Percentiles rank a stretch among this genome's conserved stretches.
phyloP scores from a whole-genome alignment of 2,797 vertebrate species.

The Oreochromis mossambicus region DNA sequence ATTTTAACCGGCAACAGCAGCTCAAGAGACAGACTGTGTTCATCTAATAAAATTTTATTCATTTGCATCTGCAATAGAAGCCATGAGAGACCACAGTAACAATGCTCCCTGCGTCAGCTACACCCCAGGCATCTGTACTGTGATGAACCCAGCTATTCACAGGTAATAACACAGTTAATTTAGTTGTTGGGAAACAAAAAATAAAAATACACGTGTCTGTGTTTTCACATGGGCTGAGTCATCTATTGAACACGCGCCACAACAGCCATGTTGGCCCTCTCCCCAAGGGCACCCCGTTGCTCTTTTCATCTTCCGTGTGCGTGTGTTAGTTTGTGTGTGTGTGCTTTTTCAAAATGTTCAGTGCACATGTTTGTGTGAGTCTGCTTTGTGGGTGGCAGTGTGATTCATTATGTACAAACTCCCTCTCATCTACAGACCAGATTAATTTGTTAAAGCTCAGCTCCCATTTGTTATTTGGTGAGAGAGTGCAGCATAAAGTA shows the following conservation, averaged over 20 bases:
- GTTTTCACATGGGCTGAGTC: conserved; percentile 32
- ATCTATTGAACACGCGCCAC: conserved; percentile 28
- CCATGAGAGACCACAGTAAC: not conserved
- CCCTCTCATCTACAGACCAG: conserved; percentile 42
- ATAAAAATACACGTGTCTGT: not conserved
- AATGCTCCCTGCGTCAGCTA: not conserved
- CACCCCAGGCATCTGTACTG: not conserved
- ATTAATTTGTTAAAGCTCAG: conserved; percentile 48
- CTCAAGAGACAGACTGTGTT: not conserved
- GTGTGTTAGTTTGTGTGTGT: not conserved
- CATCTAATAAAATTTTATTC: not conserved
- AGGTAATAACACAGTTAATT: not conserved
- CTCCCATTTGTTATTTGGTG: conserved; percentile 39
- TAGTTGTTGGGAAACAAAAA: not conserved
- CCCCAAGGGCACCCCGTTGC: conserved; percentile 41
- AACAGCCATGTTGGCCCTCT: conserved; percentile 6
- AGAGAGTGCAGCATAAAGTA: conserved; percentile 4
- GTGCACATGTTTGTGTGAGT: not conserved
- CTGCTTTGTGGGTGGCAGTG: conserved; percentile 28
- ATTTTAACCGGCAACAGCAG: not conserved
- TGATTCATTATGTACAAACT: conserved; percentile 54
- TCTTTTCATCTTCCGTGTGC: not conserved
- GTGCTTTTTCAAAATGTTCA: not conserved
- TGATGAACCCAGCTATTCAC: not conserved
- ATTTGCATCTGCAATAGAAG: not conserved